A percentile compares a stretch with the other conserved stretches of the same genome.
Evolutionary conservation across 92 coral and sea anemone species (phyloP).

Genomic region (Plumapathes pennacea): DNA sequence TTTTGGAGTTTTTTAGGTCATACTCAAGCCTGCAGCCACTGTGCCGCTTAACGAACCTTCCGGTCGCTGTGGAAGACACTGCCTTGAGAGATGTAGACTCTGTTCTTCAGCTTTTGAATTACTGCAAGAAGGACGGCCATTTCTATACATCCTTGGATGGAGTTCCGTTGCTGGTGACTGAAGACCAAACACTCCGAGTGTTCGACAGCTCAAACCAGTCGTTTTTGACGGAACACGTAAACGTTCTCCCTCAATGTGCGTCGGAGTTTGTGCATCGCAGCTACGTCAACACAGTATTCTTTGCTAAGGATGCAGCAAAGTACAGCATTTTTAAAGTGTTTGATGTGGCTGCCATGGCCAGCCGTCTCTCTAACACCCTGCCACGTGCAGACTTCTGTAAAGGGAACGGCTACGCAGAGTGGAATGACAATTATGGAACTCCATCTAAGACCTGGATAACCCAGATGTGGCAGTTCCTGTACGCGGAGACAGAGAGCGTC

Average conservation of each 20-base stretch:
- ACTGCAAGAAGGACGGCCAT: slow-evolving; percentile 52
- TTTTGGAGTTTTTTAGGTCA: slow-evolving; percentile 40
- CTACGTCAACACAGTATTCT: slow-evolving; percentile 5
- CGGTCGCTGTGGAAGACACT: slow-evolving; percentile 16
- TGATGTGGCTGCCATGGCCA: slow-evolving; percentile 50
- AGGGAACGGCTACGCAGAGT: slow-evolving; percentile 10
- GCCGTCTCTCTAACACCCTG: slow-evolving; percentile 21
- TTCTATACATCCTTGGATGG: slow-evolving; percentile 62
- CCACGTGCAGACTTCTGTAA: neutral
- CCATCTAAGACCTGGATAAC: slow-evolving; percentile 29
- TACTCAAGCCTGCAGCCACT: slow-evolving; percentile 12
- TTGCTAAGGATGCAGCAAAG: neutral
- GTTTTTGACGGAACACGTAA: slow-evolving; percentile 42
- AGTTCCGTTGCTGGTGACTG: slow-evolving; percentile 74
- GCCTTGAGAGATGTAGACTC: slow-evolving; percentile 14
- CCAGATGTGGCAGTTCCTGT: slow-evolving; percentile 55
- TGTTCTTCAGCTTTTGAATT: slow-evolving; percentile 34
- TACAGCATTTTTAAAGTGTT: slow-evolving; percentile 43
- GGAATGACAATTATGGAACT: slow-evolving; percentile 13
- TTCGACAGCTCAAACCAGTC: slow-evolving; percentile 23
- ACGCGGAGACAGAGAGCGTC: neutral
- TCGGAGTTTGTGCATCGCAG: slow-evolving; percentile 66
- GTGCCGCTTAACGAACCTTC: slow-evolving; percentile 29
- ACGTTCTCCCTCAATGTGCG: slow-evolving; percentile 52
- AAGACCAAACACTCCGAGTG: slow-evolving; percentile 52